Conservation (phyloP, 2,113 vertebrate species). For the Pardalotus punctatus region DNA sequence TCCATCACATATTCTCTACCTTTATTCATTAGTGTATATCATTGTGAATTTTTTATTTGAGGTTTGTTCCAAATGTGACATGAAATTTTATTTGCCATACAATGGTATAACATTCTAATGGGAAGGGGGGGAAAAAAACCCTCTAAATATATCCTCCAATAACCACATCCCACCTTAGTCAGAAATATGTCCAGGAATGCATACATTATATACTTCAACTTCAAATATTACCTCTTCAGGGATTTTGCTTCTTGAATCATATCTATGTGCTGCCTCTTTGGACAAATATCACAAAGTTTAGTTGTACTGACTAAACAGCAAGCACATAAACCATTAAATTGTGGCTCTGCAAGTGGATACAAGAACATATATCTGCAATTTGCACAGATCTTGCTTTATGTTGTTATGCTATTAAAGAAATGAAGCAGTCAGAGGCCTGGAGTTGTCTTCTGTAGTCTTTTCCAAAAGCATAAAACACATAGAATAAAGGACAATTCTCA, state of each 20-base stretch:
- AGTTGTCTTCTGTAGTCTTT: neutral
- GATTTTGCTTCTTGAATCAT: neutral
- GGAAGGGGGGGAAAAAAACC: rapidly evolving
- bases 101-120: neutral
- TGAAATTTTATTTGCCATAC: neutral
- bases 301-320: neutral
- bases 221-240: neutral
- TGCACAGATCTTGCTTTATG: neutral
- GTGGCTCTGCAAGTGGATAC: neutral
- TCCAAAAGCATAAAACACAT: neutral
- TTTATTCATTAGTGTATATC: neutral
- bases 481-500: neutral
- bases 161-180: neutral
- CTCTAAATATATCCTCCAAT: neutral
- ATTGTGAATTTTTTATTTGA: neutral
- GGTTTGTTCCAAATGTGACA: neutral
- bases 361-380: neutral
- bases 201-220: neutral
- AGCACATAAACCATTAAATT: neutral
- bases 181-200: neutral
- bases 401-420: neutral
- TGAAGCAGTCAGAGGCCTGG: neutral
- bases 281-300: neutral
- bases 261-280: neutral
- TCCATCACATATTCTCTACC: neutral